Base-by-base conservation (phyloP, 2,113 vertebrate species). In the Hystrix brachyura region DNA sequence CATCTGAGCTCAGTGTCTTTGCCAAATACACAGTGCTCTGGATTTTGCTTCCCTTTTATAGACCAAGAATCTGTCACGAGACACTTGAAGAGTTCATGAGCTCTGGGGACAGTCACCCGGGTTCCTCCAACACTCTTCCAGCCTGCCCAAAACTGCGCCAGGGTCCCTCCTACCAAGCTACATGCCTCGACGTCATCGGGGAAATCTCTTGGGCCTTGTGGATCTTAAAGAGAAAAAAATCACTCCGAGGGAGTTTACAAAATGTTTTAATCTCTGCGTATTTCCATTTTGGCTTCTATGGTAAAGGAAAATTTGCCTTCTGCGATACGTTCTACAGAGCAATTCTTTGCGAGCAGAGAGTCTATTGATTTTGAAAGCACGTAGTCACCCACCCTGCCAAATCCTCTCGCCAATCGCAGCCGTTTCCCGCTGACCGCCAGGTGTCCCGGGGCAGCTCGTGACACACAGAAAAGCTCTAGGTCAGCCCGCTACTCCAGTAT, bases 351-450 rank as follows among this genome's bases (percentile, higher is more conserved):
- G 17, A 38, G 14, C 12, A 23, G 57, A 29, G 29, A 76, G 79
- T 27, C 62, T 90, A 23, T 29, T 29, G 74, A 51, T 87, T 83
- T 29, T 32, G 38, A 34, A n/a, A 62, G 57, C 13, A 69, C 17
- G 27, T 27, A 7, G 6, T n/a, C 65, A 15, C 59, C 14, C 19
- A 43, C 17, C 10, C 11, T 14, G 4, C 0, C 15, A 5, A 65
- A 25, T 64, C 38, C 32, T 84, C 46, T 32, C n/a, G 29, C 18
- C 18, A 0, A 64, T 64, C 34, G 3, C 0, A 1, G 81, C 1
- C 1, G 18, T 32, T 32, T 71, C 48, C n/a, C 12, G 19, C 18
- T 53, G 4, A 43, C 19, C 5, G 9, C 43, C 2, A 0, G 7
- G 0, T 91, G 55, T 91, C 46, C 53, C 34, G 55, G 11, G 29